phyloP scores from a whole-genome alignment of 2,888 invertebrate species.

The Amorpha juglandis region DNA sequence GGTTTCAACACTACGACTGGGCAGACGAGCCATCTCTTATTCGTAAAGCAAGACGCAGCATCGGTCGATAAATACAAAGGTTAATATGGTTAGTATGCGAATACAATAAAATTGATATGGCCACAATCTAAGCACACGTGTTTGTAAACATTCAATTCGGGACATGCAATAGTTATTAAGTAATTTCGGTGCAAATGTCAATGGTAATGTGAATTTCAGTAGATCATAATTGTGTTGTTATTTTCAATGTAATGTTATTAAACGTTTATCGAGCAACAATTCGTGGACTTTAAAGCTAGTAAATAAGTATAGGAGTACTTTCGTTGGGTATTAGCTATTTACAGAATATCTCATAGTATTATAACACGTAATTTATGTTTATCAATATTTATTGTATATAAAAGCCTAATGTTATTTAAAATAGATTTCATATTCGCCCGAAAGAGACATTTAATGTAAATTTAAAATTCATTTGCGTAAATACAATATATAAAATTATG shows the following conservation, averaged over 20 bases:
- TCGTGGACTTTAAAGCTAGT: not conserved
- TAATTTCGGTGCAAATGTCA: constrained; percentile 68
- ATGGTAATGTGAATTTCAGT: constrained; percentile 69
- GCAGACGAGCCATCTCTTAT: constrained; percentile 49
- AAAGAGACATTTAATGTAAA: too few species aligned
- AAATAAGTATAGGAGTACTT: too few species aligned
- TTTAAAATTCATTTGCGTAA: too few species aligned
- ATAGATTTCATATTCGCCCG: not conserved
- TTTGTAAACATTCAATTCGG: constrained; percentile 61
- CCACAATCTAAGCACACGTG: constrained; percentile 42
- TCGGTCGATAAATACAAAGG: constrained; percentile 44
- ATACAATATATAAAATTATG: too few species aligned
- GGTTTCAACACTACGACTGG: constrained; percentile 68
- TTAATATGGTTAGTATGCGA: constrained; percentile 35
- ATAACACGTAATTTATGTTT: too few species aligned
- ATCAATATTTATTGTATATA: not conserved
- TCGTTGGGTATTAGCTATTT: not conserved
- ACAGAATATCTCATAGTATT: too few species aligned
- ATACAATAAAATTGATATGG: constrained; percentile 40
- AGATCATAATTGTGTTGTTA: constrained; percentile 51
- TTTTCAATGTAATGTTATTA: constrained; percentile 27
- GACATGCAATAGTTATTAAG: constrained; percentile 60
- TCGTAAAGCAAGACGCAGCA: constrained; percentile 56
- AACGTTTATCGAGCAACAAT: constrained; percentile 10
- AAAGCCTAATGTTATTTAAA: not conserved